phyloP scores from a whole-genome alignment of 2,113 vertebrate genomes.

The Callithrix jacchus region DNA sequence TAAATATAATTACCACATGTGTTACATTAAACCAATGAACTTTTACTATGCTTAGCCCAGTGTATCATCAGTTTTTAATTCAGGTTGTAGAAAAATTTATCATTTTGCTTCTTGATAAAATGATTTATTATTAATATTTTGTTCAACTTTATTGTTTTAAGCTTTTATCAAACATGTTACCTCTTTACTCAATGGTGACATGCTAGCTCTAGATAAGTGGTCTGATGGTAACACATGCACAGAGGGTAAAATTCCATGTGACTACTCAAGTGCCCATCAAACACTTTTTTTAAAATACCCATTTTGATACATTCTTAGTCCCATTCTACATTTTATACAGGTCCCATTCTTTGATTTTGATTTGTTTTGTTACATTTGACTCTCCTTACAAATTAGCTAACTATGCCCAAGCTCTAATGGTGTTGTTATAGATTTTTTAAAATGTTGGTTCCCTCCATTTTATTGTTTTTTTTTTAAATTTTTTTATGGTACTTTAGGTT shows the following conservation, averaged over 20 bases:
- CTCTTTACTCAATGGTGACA: not conserved
- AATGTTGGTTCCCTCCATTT: too few relatives aligned
- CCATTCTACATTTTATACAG: not conserved
- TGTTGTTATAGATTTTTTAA: not conserved
- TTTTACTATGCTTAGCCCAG: not conserved
- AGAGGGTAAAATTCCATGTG: not conserved
- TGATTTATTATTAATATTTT: not conserved
- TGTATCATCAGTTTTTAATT: slow-evolving; percentile 5
- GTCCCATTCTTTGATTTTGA: not conserved
- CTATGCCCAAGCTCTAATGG: not conserved
- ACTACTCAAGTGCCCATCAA: not conserved
- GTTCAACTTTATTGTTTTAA: not conserved
- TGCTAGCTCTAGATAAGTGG: not conserved
- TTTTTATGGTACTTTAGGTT: too few relatives aligned
- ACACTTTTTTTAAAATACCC: not conserved
- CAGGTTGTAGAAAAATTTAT: not conserved
- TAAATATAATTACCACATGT: not conserved
- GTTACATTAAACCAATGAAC: not conserved
- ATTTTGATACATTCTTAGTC: not conserved
- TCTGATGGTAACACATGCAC: not conserved
- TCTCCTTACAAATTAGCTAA: not conserved
- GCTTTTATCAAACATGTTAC: not conserved
- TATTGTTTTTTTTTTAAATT: too few relatives aligned
- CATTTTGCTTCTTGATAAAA: slow-evolving; percentile 17
- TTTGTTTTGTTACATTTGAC: not conserved